phyloP scores from a whole-genome alignment of 2,113 vertebrate species.

The Pachypanchax playfairii region DNA sequence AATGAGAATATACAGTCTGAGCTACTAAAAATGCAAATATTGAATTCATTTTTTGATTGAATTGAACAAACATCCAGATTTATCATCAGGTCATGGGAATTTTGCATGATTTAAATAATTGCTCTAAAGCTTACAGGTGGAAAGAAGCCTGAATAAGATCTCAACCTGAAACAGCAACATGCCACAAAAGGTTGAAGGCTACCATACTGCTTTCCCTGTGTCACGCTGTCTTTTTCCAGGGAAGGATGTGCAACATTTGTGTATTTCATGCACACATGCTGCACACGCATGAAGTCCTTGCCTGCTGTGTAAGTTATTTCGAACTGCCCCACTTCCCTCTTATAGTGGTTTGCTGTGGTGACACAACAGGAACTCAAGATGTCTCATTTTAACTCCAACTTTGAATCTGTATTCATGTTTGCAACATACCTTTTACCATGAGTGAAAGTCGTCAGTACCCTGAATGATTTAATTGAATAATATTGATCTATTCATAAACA shows the following conservation, averaged over 20 bases:
- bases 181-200: too few relatives aligned
- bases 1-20: constrained; percentile 1
- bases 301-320: constrained; percentile 5
- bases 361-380: constrained; percentile 8
- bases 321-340: constrained; percentile 18
- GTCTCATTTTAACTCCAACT: not conserved
- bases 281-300: constrained; percentile 4
- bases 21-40: not conserved
- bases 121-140: too few relatives aligned
- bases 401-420: not conserved
- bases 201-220: not conserved
- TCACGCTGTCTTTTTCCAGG: not conserved
- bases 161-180: too few relatives aligned
- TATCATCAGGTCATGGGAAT: too few relatives aligned
- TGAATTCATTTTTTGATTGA: too few relatives aligned
- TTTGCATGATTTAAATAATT: too few relatives aligned
- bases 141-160: too few relatives aligned
- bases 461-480: too few relatives aligned
- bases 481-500: too few relatives aligned
- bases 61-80: too few relatives aligned
- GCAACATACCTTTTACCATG: not conserved
- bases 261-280: not conserved
- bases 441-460: not conserved
- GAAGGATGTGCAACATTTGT: not conserved
- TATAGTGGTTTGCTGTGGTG: not conserved